phyloP scores from a whole-genome alignment of 2,888 invertebrate genomes.

The Lobophora halterata region DNA sequence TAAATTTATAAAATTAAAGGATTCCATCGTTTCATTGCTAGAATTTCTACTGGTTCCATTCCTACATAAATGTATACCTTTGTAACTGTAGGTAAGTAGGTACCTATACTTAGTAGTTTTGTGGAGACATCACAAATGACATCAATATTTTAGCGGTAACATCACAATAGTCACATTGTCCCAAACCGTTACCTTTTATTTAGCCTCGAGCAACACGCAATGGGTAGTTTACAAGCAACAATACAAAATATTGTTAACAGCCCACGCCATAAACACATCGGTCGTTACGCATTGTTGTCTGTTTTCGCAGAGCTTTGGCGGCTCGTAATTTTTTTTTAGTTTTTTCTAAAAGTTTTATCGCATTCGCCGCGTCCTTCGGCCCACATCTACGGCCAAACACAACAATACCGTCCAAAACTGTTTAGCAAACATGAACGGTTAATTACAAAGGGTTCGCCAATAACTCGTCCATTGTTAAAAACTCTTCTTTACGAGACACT shows the following conservation, averaged over 20 bases:
- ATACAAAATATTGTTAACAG: conserved; percentile 51
- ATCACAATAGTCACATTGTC: conserved; percentile 21
- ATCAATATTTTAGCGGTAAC: conserved; percentile 11
- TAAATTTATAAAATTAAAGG: too few species aligned
- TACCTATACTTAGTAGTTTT: too few species aligned
- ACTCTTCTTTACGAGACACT: conserved; percentile 60
- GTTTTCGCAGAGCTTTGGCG: conserved; percentile 55
- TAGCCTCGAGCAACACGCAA: conserved; percentile 41
- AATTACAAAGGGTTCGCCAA: conserved; percentile 73
- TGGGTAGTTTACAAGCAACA: conserved; percentile 36
- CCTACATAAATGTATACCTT: too few species aligned
- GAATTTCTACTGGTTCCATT: too few species aligned
- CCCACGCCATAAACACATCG: conserved; percentile 60
- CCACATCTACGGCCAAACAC: conserved; percentile 56
- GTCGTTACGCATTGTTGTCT: conserved; percentile 59
- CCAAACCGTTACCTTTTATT: conserved; percentile 43
- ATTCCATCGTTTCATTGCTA: too few species aligned
- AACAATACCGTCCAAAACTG: conserved; percentile 52
- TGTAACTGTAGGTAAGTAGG: too few species aligned
- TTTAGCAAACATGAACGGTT: conserved; percentile 64
- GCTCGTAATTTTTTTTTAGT: conserved; percentile 60
- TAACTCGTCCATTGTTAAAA: conserved; percentile 55
- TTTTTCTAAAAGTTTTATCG: conserved; percentile 51
- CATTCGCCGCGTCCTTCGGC: conserved; percentile 34
- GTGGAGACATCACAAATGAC: conserved; percentile 11